Percentiles rank a stretch among this genome's conserved stretches.
Conservation (phyloP, 1,140 invertebrate species). For the Acromyrmex charruanus region DNA sequence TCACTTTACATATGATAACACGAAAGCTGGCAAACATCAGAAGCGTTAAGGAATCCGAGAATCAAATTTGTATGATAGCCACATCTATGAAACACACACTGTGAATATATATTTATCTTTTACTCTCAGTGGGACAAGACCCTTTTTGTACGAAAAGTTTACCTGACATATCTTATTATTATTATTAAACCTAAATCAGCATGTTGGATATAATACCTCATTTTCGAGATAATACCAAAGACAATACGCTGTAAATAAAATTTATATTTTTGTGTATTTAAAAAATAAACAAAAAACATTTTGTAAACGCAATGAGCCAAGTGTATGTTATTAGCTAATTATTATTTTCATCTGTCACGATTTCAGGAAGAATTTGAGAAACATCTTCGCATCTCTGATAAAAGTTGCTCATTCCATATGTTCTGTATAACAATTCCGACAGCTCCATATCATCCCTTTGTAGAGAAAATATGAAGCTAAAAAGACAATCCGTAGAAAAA, state of each 20-base stretch:
- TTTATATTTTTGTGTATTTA: background rate
- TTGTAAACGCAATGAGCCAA: background rate
- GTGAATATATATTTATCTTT: conserved; percentile 32
- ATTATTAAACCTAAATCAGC: conserved; percentile 5
- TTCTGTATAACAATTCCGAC: conserved; percentile 37
- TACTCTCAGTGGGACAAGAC: background rate
- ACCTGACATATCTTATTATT: background rate
- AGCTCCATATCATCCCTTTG: background rate
- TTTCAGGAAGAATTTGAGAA: background rate
- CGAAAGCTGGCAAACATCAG: conserved; percentile 40
- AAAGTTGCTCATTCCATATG: conserved; percentile 48
- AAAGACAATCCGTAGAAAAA: background rate
- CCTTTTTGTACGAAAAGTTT: conserved; percentile 29
- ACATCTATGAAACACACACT: background rate
- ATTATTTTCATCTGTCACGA: background rate
- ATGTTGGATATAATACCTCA: background rate
- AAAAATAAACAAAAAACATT: background rate
- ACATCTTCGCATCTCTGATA: background rate
- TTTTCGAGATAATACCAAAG: background rate
- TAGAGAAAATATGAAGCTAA: conserved; percentile 14
- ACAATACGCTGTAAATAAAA: background rate
- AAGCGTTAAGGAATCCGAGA: conserved; percentile 16
- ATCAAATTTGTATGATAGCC: conserved; percentile 37
- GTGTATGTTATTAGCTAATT: conserved; percentile 30
- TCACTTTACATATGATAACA: conserved; percentile 17